These are phyloP conservation scores for Semotilus atromaculatus DNA, from an alignment of 2,797 vertebrate species.

Conservation along the genomic window DNA sequence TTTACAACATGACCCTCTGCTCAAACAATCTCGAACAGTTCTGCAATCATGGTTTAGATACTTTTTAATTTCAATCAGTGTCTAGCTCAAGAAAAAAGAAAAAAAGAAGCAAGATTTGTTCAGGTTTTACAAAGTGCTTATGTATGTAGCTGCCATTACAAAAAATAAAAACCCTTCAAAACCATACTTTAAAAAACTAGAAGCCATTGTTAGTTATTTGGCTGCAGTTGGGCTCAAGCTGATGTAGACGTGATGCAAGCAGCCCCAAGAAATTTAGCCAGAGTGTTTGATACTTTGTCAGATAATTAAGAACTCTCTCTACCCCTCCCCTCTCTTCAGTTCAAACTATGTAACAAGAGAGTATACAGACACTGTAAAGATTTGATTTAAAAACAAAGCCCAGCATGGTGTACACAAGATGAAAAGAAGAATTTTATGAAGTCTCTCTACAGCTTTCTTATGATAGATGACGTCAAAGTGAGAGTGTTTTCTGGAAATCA, in stretches of 20 bases:
- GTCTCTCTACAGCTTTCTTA: background rate
- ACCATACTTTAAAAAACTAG: background rate
- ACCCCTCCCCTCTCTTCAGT: background rate
- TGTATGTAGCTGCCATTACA: background rate
- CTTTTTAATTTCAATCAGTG: constrained; percentile 5
- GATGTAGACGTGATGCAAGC: constrained; percentile 5
- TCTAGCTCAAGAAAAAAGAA: background rate
- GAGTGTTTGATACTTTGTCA: background rate
- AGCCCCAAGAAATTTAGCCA: background rate
- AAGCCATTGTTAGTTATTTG: background rate
- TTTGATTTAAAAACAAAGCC: background rate
- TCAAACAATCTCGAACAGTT: constrained; percentile 5
- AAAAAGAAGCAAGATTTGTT: background rate
- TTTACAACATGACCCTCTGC: background rate
- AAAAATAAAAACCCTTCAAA: accelerated
- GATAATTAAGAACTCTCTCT: background rate
- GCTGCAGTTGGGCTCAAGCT: background rate
- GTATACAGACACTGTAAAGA: background rate
- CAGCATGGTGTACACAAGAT: background rate
- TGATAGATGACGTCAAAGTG: no score
- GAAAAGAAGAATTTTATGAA: background rate
- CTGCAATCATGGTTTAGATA: background rate
- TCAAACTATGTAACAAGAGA: background rate
- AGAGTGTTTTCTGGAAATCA: background rate
- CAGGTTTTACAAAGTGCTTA: background rate